These are phyloP conservation scores for Sturnira hondurensis DNA, from an alignment of 2,113 vertebrate genomes.

Conservation along the genomic window DNA sequence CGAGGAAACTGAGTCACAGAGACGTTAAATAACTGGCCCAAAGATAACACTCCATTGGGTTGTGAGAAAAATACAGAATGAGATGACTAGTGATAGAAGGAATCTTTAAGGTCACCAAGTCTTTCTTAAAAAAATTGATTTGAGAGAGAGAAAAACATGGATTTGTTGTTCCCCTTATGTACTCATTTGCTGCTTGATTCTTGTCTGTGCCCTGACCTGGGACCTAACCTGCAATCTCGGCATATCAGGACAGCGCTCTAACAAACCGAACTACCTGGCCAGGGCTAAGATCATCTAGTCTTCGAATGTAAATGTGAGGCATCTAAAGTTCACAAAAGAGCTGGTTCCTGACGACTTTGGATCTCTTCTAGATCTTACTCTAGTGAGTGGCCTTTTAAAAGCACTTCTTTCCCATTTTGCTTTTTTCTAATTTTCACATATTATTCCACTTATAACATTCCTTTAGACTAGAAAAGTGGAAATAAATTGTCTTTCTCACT, in stretches of 20 bases:
- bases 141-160: no score
- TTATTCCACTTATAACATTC: background rate
- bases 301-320: background rate
- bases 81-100: background rate
- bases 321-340: background rate
- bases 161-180: no score
- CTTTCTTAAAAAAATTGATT: background rate
- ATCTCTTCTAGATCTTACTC: background rate
- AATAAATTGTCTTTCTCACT: background rate
- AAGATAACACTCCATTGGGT: background rate
- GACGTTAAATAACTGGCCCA: background rate
- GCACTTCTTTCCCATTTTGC: background rate
- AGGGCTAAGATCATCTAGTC: background rate
- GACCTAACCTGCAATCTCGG: no score
- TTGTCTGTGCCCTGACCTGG: no score
- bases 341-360: background rate
- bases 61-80: background rate
- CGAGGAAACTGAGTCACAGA: background rate
- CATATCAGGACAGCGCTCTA: no score
- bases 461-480: background rate
- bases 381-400: background rate
- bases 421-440: slow-evolving; percentile 8
- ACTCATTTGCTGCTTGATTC: no score
- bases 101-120: background rate
- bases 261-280: no score